These are phyloP conservation scores for Athalia cordata DNA, from an alignment of 2,888 invertebrate species.

Conservation along the genomic window DNA sequence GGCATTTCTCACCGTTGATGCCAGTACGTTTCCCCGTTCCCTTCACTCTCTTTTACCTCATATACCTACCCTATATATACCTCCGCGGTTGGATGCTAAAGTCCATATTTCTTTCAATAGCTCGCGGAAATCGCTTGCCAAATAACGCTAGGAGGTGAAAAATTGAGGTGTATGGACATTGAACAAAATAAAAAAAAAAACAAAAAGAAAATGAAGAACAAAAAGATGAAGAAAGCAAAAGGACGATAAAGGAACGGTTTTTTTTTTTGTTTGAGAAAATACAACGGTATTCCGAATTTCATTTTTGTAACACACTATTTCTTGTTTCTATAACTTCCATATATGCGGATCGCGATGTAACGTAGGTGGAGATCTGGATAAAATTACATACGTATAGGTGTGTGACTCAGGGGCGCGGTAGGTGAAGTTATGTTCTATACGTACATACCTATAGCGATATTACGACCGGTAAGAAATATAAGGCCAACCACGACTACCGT, in stretches of 20 bases:
- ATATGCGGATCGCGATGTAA: no score
- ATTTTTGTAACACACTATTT: no score
- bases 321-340: no score
- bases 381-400: no score
- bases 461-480: slow-evolving; percentile 23
- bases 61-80: neutral
- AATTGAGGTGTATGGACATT: no score
- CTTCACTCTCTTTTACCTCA: neutral
- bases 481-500: slow-evolving; percentile 6
- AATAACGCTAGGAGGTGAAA: neutral
- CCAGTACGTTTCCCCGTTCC: neutral
- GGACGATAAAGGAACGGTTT: neutral
- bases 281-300: neutral
- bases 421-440: slow-evolving; percentile 18
- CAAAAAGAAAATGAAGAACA: neutral
- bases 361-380: no score
- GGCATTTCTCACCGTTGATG: slow-evolving; percentile 61
- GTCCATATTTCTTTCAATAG: slow-evolving; percentile 43
- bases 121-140: neutral
- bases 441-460: slow-evolving; percentile 28
- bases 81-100: slow-evolving; percentile 13
- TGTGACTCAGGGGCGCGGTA: slow-evolving; percentile 1
- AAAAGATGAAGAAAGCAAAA: neutral
- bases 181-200: neutral
- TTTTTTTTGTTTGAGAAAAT: slow-evolving; percentile 26